Evolutionary conservation across 2,797 vertebrate genomes (phyloP).

Genomic region (Orestias chungarensis): DNA sequence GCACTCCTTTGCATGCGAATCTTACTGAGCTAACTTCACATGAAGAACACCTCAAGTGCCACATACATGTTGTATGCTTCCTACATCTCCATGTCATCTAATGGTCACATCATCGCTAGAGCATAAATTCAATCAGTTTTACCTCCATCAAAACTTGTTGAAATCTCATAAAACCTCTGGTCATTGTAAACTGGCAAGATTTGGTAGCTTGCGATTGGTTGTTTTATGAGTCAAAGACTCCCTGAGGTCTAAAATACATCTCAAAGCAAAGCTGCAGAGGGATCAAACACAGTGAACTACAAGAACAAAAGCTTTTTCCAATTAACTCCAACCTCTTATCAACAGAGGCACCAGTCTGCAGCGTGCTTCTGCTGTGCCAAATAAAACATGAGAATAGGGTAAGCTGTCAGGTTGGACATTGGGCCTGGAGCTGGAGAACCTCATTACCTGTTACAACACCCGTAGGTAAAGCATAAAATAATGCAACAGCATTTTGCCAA

Average conservation of each 20-base stretch:
- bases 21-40: background rate
- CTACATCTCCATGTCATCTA: background rate
- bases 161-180: conserved; percentile 13
- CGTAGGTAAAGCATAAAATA: conserved; percentile 16
- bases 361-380: conserved; percentile 43
- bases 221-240: conserved; percentile 56
- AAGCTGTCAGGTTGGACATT: conserved; percentile 39
- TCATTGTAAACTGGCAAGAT: conserved; percentile 48
- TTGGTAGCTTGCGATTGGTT: conserved; percentile 38
- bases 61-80: background rate
- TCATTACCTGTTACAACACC: conserved; percentile 25
- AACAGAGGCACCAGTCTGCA: conserved; percentile 43
- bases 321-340: conserved; percentile 58
- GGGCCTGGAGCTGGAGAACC: conserved; percentile 33
- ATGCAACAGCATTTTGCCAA: background rate
- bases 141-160: conserved; percentile 30
- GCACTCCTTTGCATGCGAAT: background rate
- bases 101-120: conserved; percentile 3
- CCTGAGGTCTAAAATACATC: conserved; percentile 46
- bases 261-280: conserved; percentile 41
- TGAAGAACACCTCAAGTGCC: background rate
- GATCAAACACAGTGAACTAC: conserved; percentile 26
- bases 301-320: conserved; percentile 59
- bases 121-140: conserved; percentile 23
- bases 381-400: conserved; percentile 43